Conservation (phyloP, 2,888 invertebrate genomes). For the Sesia apiformis region DNA sequence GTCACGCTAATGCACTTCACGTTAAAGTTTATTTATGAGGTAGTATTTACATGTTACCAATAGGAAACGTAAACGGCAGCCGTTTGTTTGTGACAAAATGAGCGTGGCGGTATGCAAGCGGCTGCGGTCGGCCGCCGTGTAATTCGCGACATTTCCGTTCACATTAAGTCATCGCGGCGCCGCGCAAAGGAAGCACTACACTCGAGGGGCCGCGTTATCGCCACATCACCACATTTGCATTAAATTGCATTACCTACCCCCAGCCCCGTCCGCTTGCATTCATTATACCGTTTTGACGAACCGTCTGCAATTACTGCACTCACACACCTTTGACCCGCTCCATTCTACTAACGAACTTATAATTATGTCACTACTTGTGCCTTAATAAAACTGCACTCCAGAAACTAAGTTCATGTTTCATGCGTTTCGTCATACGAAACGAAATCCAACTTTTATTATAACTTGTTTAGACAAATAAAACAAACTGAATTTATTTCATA, state of each 20-base stretch:
- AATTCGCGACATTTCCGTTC: constrained; percentile 9
- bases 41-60: too few species aligned
- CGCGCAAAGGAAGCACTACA: constrained; percentile 9
- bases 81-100: not conserved
- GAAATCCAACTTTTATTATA: not conserved
- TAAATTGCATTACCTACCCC: constrained; percentile 42
- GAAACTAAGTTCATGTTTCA: not conserved
- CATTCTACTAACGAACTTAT: constrained; percentile 2
- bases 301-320: constrained; percentile 4
- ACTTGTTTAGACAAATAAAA: not conserved
- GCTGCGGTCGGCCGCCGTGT: constrained; percentile 15
- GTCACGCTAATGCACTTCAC: too few species aligned
- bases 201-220: constrained; percentile 30
- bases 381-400: not conserved
- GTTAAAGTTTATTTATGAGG: too few species aligned
- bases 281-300: constrained; percentile 14
- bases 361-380: not conserved
- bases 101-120: not conserved
- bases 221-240: constrained; percentile 43
- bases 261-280: constrained; percentile 7
- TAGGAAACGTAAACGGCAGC: not conserved
- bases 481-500: not conserved
- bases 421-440: not conserved
- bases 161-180: constrained; percentile 23
- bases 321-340: constrained; percentile 1